These are phyloP conservation scores for Falco punctatus DNA, from an alignment of 2,113 vertebrate species.

Conservation along the genomic window DNA sequence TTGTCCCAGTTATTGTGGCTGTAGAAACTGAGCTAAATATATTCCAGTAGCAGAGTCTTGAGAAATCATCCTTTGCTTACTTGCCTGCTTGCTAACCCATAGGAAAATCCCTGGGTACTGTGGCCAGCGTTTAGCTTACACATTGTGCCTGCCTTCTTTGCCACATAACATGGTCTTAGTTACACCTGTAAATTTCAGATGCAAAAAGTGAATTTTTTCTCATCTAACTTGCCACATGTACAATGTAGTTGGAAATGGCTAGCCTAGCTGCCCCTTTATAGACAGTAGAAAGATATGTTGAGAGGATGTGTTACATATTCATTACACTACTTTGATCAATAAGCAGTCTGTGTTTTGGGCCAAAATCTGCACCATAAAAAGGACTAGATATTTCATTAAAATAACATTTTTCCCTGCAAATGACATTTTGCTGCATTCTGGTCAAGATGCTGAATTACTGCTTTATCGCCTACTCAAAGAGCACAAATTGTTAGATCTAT, in stretches of 20 bases:
- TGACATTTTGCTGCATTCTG: neutral
- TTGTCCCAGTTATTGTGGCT: neutral
- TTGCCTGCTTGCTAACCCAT: neutral
- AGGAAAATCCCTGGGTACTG: neutral
- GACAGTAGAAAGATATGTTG: neutral
- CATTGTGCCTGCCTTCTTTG: neutral
- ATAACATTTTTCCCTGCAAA: neutral
- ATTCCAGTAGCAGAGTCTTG: neutral
- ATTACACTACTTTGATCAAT: conserved; percentile 11
- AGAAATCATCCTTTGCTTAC: neutral
- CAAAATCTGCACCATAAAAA: conserved; percentile 24
- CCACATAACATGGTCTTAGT: neutral
- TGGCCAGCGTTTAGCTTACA: neutral
- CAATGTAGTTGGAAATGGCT: neutral
- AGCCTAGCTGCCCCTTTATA: neutral
- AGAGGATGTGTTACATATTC: neutral
- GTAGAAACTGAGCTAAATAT: neutral
- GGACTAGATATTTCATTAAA: conserved; percentile 18
- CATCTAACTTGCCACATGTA: neutral
- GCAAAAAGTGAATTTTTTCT: neutral
- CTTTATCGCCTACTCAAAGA: neutral
- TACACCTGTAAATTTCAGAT: neutral
- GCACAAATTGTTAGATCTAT: neutral
- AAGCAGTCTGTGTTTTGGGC: neutral
- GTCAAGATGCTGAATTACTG: neutral